Conservation (phyloP, 2,113 vertebrate species). For the Dolichotis patagonum region DNA sequence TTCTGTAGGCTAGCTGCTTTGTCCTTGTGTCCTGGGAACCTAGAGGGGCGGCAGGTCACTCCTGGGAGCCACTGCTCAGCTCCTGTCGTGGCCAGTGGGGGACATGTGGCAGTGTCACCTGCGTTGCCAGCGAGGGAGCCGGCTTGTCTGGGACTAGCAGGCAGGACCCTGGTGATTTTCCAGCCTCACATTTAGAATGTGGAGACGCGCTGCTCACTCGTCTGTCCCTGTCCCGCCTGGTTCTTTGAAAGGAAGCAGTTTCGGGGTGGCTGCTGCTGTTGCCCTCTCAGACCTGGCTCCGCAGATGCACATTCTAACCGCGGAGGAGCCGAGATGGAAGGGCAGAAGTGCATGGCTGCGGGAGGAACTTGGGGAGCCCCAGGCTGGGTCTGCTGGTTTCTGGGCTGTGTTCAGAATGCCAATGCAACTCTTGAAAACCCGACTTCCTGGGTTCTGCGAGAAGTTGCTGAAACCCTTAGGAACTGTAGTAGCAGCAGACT, state of each 20-base stretch:
- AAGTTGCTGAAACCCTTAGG: background rate
- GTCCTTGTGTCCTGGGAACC: constrained; percentile 11
- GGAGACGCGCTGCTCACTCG: background rate
- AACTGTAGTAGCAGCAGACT: background rate
- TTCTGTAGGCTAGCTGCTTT: background rate
- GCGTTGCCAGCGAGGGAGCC: background rate
- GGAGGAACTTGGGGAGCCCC: background rate
- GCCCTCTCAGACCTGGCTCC: background rate
- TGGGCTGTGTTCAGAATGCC: background rate
- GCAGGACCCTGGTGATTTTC: background rate
- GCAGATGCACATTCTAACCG: background rate
- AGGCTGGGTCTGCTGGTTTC: background rate
- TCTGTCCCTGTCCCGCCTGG: background rate
- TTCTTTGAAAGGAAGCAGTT: background rate
- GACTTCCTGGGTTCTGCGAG: background rate
- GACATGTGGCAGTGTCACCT: background rate
- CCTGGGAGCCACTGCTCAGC: background rate
- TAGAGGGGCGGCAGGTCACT: background rate
- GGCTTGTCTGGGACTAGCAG: background rate
- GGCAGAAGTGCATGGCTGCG: too few species aligned
- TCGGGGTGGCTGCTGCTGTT: background rate
- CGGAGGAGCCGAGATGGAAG: too few species aligned
- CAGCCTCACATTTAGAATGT: background rate
- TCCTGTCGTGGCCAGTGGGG: background rate
- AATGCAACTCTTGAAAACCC: too few species aligned